phyloP scores from a whole-genome alignment of 2,797 vertebrate species.

The Morelia viridis region DNA sequence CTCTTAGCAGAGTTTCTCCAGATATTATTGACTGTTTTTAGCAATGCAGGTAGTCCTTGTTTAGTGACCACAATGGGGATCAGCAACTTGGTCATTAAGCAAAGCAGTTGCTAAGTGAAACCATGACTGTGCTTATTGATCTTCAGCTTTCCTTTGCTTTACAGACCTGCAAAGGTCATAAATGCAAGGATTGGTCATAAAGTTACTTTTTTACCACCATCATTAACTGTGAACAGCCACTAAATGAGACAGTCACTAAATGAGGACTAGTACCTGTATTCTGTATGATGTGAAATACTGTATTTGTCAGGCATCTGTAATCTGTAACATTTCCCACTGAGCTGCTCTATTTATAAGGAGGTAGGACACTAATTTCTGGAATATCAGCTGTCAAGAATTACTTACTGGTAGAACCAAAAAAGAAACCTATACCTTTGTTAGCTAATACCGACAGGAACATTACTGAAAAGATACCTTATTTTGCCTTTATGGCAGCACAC shows the following conservation, averaged over 20 bases:
- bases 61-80: neutral
- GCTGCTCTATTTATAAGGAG: neutral
- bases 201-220: neutral
- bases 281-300: neutral
- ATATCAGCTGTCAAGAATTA: neutral
- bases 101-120: neutral
- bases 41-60: neutral
- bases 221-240: neutral
- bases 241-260: neutral
- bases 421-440: neutral
- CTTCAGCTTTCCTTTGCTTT: neutral
- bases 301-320: neutral
- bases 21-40: neutral
- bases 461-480: neutral
- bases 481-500: neutral
- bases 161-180: neutral
- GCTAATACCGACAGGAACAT: neutral
- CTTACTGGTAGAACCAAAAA: neutral
- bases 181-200: neutral
- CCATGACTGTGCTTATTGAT: neutral
- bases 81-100: neutral
- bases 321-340: neutral
- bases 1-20: neutral
- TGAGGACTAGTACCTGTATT: neutral
- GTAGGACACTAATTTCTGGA: neutral